phyloP scores from a whole-genome alignment of 2,797 vertebrate genomes.

The Atherinosoma microstoma region DNA sequence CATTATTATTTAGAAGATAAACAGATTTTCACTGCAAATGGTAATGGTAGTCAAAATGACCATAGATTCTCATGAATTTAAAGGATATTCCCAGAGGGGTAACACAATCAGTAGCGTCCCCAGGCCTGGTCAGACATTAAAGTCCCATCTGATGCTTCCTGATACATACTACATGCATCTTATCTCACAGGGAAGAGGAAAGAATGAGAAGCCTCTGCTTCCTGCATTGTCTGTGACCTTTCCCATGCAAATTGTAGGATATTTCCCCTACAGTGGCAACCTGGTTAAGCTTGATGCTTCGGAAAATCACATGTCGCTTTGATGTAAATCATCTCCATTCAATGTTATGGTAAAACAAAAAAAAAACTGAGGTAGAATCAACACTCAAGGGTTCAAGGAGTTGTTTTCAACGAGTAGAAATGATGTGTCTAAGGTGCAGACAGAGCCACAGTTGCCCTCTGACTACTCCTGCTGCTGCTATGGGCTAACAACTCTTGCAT shows the following conservation, averaged over 20 bases:
- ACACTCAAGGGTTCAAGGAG: conserved; percentile 43
- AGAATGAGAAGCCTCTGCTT: conserved; percentile 48
- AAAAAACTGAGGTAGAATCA: conserved; percentile 25
- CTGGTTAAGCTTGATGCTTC: conserved; percentile 19
- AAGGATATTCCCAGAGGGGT: conserved; percentile 50
- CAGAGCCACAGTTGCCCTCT: conserved; percentile 56
- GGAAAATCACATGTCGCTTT: conserved; percentile 24
- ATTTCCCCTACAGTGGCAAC: conserved; percentile 34
- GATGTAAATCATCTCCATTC: conserved; percentile 34
- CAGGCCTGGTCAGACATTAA: conserved; percentile 55
- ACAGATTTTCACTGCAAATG: conserved; percentile 28
- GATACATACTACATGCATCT: conserved; percentile 43
- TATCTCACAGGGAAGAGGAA: conserved; percentile 76
- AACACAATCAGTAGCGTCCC: conserved; percentile 53
- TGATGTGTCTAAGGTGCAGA: conserved; percentile 47
- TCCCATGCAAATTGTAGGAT: conserved; percentile 70
- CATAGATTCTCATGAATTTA: conserved; percentile 45
- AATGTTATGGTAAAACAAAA: conserved; percentile 35
- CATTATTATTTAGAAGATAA: not conserved
- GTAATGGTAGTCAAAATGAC: conserved; percentile 16
- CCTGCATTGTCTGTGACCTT: conserved; percentile 70
- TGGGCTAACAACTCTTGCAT: conserved; percentile 82
- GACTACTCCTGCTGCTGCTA: conserved; percentile 66
- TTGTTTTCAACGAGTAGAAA: conserved; percentile 46
- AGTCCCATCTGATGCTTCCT: conserved; percentile 58